phyloP scores from a whole-genome alignment of 2,113 vertebrate genomes.

The Percina caprodes region DNA sequence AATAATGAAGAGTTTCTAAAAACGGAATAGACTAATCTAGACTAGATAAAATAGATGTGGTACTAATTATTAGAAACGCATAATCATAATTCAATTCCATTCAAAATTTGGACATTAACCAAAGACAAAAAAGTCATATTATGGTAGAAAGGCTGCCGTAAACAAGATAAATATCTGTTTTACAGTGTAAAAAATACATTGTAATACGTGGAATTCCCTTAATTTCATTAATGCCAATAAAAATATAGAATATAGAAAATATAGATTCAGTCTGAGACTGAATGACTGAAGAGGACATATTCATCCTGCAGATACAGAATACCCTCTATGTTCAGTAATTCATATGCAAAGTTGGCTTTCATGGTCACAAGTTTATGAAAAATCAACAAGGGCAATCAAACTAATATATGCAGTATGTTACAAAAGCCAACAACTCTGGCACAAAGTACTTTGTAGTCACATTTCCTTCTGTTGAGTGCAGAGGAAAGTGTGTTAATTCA shows the following conservation, averaged over 20 bases:
- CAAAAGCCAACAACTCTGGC: background rate
- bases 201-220: background rate
- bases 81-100: background rate
- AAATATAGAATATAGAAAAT: no score
- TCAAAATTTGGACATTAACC: background rate
- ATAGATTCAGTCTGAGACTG: no score
- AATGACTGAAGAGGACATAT: background rate
- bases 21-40: background rate
- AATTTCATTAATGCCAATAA: background rate
- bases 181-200: background rate
- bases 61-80: background rate
- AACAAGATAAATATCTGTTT: background rate
- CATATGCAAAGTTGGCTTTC: background rate
- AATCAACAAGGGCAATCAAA: background rate
- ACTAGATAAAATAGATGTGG: background rate
- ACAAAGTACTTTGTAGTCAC: background rate
- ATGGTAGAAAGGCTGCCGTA: background rate
- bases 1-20: background rate
- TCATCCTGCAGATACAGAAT: background rate
- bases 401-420: background rate
- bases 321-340: background rate
- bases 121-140: background rate
- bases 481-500: background rate
- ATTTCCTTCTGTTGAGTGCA: background rate
- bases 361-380: no score